Percentiles rank a stretch among this genome's conserved stretches.
Conservation (phyloP, 2,797 vertebrate genomes). For the Apogon hyalosoma region DNA sequence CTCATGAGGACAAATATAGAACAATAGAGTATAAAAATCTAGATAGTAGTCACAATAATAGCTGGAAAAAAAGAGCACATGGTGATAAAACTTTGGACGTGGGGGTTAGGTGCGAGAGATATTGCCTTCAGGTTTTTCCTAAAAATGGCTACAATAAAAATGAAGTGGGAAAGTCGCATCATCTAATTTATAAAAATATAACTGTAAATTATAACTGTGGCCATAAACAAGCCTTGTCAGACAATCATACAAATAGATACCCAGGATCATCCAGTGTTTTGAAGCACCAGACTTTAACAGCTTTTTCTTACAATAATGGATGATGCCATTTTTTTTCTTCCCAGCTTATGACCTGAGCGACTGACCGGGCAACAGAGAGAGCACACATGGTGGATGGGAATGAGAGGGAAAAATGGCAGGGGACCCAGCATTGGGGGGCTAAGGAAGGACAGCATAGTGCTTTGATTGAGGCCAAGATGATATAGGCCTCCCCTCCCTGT, state of each 20-base stretch:
- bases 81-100: slow-evolving; percentile 76
- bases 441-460: slow-evolving; percentile 78
- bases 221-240: slow-evolving; percentile 55
- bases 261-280: slow-evolving; percentile 51
- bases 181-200: slow-evolving; percentile 44
- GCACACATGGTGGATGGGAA: slow-evolving; percentile 79
- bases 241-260: slow-evolving; percentile 58
- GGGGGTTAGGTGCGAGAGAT: slow-evolving; percentile 79
- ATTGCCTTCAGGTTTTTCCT: slow-evolving; percentile 83
- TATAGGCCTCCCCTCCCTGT: slow-evolving; percentile 77
- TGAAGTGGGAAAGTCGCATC: slow-evolving; percentile 56
- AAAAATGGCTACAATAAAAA: slow-evolving; percentile 49
- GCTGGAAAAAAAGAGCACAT: slow-evolving; percentile 65
- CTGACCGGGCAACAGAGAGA: slow-evolving; percentile 73
- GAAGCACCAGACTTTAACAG: slow-evolving; percentile 55
- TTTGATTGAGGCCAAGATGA: slow-evolving; percentile 83
- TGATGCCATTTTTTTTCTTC: slow-evolving; percentile 64
- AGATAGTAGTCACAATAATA: slow-evolving; percentile 74
- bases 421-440: slow-evolving; percentile 67
- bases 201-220: slow-evolving; percentile 62
- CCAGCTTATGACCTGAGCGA: slow-evolving; percentile 71
- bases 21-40: slow-evolving; percentile 72
- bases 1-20: slow-evolving; percentile 74
- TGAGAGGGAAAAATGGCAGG: slow-evolving; percentile 78
- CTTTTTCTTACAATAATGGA: slow-evolving; percentile 70